Conservation (phyloP, 2,888 invertebrate species). For the Antitype chi region DNA sequence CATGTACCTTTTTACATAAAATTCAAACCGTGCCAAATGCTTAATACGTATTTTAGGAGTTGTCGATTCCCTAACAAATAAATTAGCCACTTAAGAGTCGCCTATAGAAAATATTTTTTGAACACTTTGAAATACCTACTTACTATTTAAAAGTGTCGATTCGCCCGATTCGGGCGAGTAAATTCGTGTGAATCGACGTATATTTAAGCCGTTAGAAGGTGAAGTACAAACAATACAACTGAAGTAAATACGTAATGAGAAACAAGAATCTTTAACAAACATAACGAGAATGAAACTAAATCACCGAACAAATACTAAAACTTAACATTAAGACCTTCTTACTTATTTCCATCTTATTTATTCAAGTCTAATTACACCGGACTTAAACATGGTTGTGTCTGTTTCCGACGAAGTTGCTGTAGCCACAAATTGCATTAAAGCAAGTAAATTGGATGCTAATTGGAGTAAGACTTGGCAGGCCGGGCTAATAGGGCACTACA, state of each 20-base stretch:
- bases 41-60: too few species aligned
- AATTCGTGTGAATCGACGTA: too few species aligned
- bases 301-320: not conserved
- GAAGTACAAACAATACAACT: not conserved
- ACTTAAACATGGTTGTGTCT: slow-evolving; percentile 32
- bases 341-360: not conserved
- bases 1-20: too few species aligned
- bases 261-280: not conserved
- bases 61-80: too few species aligned
- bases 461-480: slow-evolving; percentile 37
- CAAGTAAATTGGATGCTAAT: slow-evolving; percentile 44
- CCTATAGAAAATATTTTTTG: too few species aligned
- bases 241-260: not conserved
- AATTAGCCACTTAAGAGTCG: too few species aligned
- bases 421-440: slow-evolving; percentile 54
- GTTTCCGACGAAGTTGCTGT: slow-evolving; percentile 16
- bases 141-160: too few species aligned
- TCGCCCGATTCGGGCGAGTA: too few species aligned
- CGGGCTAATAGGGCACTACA: slow-evolving; percentile 4
- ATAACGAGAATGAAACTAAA: not conserved
- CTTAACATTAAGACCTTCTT: slow-evolving; percentile 15
- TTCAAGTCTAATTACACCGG: slow-evolving; percentile 28
- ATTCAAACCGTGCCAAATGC: too few species aligned
- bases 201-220: not conserved
- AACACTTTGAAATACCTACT: too few species aligned